Base-by-base conservation (phyloP, 2,113 vertebrate genomes). In the Neodontobutis hainanensis region DNA sequence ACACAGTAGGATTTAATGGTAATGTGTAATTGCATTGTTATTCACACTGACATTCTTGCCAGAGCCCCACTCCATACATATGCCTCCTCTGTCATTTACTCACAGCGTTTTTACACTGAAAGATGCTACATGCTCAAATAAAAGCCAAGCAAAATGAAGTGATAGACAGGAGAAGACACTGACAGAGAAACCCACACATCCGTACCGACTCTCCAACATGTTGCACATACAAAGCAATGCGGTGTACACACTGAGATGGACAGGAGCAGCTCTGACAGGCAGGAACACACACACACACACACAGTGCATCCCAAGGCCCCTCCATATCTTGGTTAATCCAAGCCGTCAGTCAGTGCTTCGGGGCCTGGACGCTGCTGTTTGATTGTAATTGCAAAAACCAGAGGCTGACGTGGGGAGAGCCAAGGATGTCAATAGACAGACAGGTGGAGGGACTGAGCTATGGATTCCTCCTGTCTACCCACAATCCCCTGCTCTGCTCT, bases 371-470 rank as follows among this genome's bases (percentile, higher is more conserved):
- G 83, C 83, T 83, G 84, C 80, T 73, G 85, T 88, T 91, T 90
- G 87, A 92, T 91, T 90, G 89, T 90, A 91, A 91, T 92, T 91
- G 90, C 87, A 81, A 88, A 89, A 90, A 83, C 86, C 81, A 72
- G 83, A 86, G 87, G 85, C 81, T 68, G 78, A 77, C 65, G 47
- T 70, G 80, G 60, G 10, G 87, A 84, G 87, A 86, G 82, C 66
- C 73, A 15, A 47, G 74, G 87, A 82, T 79, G 85, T 87, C 85
- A 62, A 88, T 84, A 86, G 80, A 79, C 75, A 78, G 83, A 79
- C 77, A 81, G 84, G 81, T 81, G 74, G 83, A 84, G 77, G 81
- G 83, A 85, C 35, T 65, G 79, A 81, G 73, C 73, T 70, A 85
- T 85, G 80, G 83, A 77, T 77, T 73, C 77, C 84, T 84, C 68